Evolutionary conservation across 2,113 vertebrate species (phyloP).

Genomic region (Pollimyrus isidori): DNA sequence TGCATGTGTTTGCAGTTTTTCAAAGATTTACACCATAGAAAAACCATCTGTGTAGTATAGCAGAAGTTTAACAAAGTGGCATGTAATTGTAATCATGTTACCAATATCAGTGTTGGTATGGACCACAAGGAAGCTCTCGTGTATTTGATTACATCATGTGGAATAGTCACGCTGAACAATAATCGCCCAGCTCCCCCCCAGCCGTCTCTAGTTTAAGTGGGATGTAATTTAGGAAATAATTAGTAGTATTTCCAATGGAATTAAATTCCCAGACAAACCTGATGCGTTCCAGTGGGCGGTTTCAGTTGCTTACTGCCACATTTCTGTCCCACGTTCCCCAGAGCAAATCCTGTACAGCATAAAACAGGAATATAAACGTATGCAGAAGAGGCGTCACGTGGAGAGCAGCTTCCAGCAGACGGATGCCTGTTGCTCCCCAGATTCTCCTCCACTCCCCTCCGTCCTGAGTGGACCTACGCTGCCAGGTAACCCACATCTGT

Average conservation of each 20-base stretch:
- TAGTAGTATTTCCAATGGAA: neutral
- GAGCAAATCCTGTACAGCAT: slow-evolving; percentile 98
- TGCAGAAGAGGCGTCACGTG: slow-evolving; percentile 97
- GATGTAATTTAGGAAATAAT: neutral
- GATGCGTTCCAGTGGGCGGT: neutral
- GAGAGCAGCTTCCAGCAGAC: slow-evolving; percentile 84
- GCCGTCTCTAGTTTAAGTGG: neutral
- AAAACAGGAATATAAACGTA: slow-evolving; percentile 98
- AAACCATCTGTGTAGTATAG: neutral
- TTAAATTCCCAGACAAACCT: neutral
- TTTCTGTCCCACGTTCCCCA: slow-evolving; percentile 37
- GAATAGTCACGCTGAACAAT: neutral
- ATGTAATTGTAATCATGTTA: neutral
- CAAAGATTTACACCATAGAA: neutral
- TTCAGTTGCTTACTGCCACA: neutral
- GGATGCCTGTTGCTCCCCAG: slow-evolving; percentile 83
- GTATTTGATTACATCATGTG: neutral
- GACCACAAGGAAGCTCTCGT: neutral
- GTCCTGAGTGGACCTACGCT: slow-evolving; percentile 76
- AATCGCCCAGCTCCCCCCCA: neutral
- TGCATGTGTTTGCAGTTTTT: neutral
- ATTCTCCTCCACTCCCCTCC: slow-evolving; percentile 78
- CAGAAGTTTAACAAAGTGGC: neutral
- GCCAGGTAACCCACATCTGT: slow-evolving; percentile 62
- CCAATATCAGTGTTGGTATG: neutral